phyloP scores from a whole-genome alignment of 2,888 invertebrate genomes.

The Mythimna pallens region DNA sequence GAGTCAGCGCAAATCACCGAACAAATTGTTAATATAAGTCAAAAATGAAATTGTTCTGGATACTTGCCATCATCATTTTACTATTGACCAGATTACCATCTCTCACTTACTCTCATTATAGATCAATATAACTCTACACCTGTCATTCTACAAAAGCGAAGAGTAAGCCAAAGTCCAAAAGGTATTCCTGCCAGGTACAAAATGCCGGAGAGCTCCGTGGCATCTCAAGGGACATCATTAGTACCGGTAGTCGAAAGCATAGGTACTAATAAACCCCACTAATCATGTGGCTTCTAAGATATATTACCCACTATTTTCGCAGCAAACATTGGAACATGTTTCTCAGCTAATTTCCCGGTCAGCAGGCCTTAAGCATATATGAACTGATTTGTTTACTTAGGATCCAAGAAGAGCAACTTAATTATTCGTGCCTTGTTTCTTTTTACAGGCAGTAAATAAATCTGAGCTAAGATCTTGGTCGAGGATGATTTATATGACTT shows the following conservation, averaged over 20 bases:
- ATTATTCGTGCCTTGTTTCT: slow-evolving; percentile 59
- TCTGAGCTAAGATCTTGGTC: slow-evolving; percentile 28
- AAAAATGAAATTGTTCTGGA: neutral
- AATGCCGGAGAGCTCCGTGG: slow-evolving; percentile 3
- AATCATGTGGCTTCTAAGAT: slow-evolving; percentile 51
- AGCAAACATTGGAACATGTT: slow-evolving; percentile 46
- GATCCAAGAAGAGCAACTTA: slow-evolving; percentile 61
- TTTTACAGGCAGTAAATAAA: slow-evolving; percentile 59
- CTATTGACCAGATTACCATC: neutral
- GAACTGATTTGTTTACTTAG: slow-evolving; percentile 62
- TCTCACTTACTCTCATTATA: neutral
- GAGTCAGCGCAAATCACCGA: neutral
- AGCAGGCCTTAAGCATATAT: slow-evolving; percentile 47
- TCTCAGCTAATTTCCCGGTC: slow-evolving; percentile 54
- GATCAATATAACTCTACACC: neutral
- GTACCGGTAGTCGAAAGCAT: slow-evolving; percentile 20
- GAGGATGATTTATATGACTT: slow-evolving; percentile 45
- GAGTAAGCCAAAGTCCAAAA: slow-evolving; percentile 15
- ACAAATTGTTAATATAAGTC: neutral
- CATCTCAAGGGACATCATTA: slow-evolving; percentile 47
- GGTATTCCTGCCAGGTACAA: slow-evolving; percentile 30
- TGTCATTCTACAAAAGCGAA: neutral
- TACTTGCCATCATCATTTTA: neutral
- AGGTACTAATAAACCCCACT: slow-evolving; percentile 37
- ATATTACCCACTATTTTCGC: slow-evolving; percentile 44